Conservation (phyloP, 2,888 invertebrate species). For the Himalopsyche japonica region DNA sequence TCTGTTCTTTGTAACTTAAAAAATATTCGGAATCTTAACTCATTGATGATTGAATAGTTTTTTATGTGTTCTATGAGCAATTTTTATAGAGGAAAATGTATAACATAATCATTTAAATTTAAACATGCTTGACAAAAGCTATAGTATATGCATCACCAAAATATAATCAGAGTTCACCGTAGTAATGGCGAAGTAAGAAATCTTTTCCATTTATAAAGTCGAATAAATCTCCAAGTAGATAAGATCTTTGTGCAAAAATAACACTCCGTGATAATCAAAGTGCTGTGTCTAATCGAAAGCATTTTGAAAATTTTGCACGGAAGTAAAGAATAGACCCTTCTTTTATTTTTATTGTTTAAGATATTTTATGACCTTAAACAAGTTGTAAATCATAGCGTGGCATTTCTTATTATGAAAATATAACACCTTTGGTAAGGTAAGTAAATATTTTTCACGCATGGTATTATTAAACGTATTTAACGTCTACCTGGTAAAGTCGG, state of each 20-base stretch:
- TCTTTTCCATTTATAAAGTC: background rate
- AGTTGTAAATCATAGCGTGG: conserved; percentile 20
- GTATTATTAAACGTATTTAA: too few relatives aligned
- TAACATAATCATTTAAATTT: too few relatives aligned
- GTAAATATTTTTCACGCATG: background rate
- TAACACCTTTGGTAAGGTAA: background rate
- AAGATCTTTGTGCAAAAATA: background rate
- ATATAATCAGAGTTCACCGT: too few relatives aligned
- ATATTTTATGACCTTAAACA: conserved; percentile 27
- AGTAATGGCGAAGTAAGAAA: too few relatives aligned
- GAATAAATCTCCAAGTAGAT: background rate
- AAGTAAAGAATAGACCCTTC: background rate
- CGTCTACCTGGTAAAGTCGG: too few relatives aligned
- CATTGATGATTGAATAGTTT: too few relatives aligned
- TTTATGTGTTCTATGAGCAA: too few relatives aligned
- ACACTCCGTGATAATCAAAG: background rate
- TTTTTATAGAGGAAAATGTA: too few relatives aligned
- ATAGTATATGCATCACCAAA: too few relatives aligned
- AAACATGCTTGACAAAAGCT: too few relatives aligned
- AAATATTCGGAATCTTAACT: too few relatives aligned
- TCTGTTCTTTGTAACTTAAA: too few relatives aligned
- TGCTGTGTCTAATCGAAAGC: background rate
- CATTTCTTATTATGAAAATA: background rate
- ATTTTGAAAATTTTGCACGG: background rate
- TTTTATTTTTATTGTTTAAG: background rate